phyloP scores from a whole-genome alignment of 1,140 invertebrate genomes.

The Bombus picipes region DNA sequence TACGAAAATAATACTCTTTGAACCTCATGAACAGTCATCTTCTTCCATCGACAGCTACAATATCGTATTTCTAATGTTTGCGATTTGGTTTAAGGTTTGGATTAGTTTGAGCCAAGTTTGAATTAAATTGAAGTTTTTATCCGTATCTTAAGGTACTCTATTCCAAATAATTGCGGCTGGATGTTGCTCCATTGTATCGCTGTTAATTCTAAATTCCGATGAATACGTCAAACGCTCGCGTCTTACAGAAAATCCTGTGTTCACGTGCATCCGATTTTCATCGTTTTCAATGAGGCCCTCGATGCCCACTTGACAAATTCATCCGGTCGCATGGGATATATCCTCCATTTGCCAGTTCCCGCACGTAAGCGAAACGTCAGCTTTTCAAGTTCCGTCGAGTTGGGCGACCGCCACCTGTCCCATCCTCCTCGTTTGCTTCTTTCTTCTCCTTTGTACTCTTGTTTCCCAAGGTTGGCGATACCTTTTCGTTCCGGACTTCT shows the following conservation, averaged over 20 bases:
- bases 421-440: neutral
- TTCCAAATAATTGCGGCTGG: no score
- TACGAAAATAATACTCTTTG: no score
- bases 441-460: neutral
- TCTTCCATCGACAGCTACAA: no score
- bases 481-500: neutral
- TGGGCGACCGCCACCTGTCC: slow-evolving; percentile 48
- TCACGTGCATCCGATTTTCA: slow-evolving; percentile 63
- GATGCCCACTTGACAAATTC: slow-evolving; percentile 73
- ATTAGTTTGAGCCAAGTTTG: no score
- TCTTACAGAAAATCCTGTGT: neutral
- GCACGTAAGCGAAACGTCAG: slow-evolving; percentile 81
- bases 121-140: no score
- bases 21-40: no score
- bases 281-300: slow-evolving; percentile 67
- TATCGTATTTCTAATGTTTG: no score
- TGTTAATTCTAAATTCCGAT: neutral
- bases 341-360: slow-evolving; percentile 68
- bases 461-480: neutral
- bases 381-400: slow-evolving; percentile 69
- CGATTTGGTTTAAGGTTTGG: no score
- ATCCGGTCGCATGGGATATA: slow-evolving; percentile 65
- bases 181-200: neutral
- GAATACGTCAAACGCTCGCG: neutral
- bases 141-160: no score